phyloP scores from a whole-genome alignment of 2,113 vertebrate genomes.

The Andinoacara biseriatus region DNA sequence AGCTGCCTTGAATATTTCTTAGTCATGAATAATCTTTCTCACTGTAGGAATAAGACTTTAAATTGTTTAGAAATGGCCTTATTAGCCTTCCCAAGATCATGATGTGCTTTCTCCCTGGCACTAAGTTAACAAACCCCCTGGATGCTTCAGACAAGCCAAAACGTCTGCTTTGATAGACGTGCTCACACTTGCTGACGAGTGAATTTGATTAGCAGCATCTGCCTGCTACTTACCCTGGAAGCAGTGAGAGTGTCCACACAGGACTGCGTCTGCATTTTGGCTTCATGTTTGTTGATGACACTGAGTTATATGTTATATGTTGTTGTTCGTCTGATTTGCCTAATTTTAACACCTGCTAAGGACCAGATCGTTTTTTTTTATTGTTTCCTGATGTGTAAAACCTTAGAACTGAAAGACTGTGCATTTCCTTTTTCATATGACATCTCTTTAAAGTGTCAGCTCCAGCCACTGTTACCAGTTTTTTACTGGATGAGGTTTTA shows the following conservation, averaged over 20 bases:
- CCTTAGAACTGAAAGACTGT: fast-evolving
- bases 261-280: fast-evolving
- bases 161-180: not conserved
- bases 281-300: not conserved
- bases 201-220: not conserved
- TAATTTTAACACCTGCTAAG: fast-evolving
- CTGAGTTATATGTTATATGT: not conserved
- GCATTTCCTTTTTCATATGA: not conserved
- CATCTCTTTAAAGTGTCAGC: fast-evolving
- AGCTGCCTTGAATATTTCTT: not conserved
- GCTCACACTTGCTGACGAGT: not conserved
- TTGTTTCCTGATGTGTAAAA: not conserved
- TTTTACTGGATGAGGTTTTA: not conserved
- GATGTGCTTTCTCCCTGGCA: too few species aligned
- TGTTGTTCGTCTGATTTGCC: not conserved
- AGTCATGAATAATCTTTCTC: not conserved
- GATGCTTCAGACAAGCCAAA: too few species aligned
- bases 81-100: not conserved
- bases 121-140: too few species aligned
- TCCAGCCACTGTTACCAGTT: not conserved
- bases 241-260: fast-evolving
- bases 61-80: fast-evolving
- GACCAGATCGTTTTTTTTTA: not conserved
- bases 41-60: not conserved
- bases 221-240: not conserved